Conservation (phyloP, 2,113 vertebrate genomes). For the Felis chaus region DNA sequence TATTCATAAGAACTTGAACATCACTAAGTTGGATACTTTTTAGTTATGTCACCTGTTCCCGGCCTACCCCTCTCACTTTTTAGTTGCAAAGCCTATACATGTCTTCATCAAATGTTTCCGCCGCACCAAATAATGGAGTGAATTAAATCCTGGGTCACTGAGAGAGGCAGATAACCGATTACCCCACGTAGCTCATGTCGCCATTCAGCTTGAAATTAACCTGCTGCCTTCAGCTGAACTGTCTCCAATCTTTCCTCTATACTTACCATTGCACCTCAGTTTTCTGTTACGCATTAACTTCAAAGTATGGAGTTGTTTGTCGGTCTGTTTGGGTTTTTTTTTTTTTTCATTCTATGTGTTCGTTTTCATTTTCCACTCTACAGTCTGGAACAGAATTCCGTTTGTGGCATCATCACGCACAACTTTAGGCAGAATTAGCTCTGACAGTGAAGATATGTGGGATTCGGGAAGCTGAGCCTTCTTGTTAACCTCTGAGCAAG, state of each 20-base stretch:
- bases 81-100: constrained; percentile 27
- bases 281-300: constrained; percentile 9
- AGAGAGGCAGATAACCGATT: not conserved
- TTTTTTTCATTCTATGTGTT: not conserved
- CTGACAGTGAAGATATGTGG: not conserved
- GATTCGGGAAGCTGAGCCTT: not conserved
- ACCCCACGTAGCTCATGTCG: not conserved
- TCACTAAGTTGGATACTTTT: not conserved
- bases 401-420: not conserved
- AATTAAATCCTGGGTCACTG: not conserved
- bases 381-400: not conserved
- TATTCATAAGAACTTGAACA: constrained; percentile 37
- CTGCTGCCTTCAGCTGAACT: not conserved
- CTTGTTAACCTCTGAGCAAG: not conserved
- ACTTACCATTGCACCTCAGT: constrained; percentile 16
- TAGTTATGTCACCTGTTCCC: not conserved
- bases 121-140: constrained; percentile 12
- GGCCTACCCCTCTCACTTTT: not conserved
- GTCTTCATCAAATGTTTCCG: constrained; percentile 33
- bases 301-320: not conserved
- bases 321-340: not conserved
- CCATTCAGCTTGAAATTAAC: constrained; percentile 14
- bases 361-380: not conserved
- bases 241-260: not conserved
- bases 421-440: not conserved